Evolutionary conservation across 1,140 invertebrate genomes (phyloP), one percentile per base, ranked within the genome.

Genomic region (Apocrypta bakeri): DNA sequence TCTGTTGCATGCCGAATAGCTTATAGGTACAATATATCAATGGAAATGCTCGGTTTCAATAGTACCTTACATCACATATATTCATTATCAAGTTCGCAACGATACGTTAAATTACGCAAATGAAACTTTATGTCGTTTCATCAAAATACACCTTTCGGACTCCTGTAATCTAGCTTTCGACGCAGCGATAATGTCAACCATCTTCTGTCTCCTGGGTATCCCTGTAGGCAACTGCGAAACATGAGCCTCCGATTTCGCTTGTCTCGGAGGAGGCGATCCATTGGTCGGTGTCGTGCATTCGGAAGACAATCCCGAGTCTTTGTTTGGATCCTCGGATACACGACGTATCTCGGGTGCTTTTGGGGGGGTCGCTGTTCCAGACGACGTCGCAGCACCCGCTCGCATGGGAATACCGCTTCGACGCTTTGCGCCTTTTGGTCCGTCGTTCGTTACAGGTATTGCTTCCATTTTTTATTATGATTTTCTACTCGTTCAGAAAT

Each of bases 261-360:
- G 90, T 12, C 89, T 87, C 11, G 90, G 88, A 0, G 88, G 87
- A 42, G 91, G 90, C n/a, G 91, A 92, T 33, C 88, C 90, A 8
- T 87, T 87, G 21, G 88, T 90, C 7, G 91, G 91, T 33, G 91
- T 92, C 63, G 91, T 89, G 71, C 88, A 88, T 73, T 91, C 91
- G 25, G 91, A 92, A 0, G 91, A 92, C 37, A 92, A 84, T 3
- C 90, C 91, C 21, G 91, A 92, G 68, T 92, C 91, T 71, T 83
- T 87, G 2, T 85, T 88, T 1, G 7, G 11, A 37, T 91, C 90
- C 24, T 92, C 90, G 56, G 76, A 61, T 21, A 78, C 1, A 37
- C 9, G 75, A 24, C 9, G 31, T n/a, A 40, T 12, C 27, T 68
- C 81, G 17, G 74, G 61, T 0, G 29, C 21, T 17, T 27, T 17